These are phyloP conservation scores for Pangasius mekongensis DNA, from an alignment of 2,797 vertebrate genomes.

Conservation along the genomic window DNA sequence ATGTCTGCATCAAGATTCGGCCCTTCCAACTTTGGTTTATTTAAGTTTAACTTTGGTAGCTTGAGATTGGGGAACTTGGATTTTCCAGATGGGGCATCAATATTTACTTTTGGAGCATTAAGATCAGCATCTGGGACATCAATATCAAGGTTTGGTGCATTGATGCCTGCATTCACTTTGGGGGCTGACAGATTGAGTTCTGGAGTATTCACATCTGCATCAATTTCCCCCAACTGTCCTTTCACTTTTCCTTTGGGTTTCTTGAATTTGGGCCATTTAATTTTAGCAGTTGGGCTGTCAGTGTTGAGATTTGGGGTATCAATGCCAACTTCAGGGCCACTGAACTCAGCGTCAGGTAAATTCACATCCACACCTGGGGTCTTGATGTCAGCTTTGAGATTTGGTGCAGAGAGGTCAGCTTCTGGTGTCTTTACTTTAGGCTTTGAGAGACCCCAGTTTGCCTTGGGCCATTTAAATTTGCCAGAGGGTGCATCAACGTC, in stretches of 20 bases:
- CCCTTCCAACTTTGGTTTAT: constrained; percentile 65
- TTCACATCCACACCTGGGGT: constrained; percentile 48
- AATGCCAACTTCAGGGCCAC: constrained; percentile 53
- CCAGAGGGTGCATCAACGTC: constrained; percentile 55
- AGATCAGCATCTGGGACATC: constrained; percentile 37
- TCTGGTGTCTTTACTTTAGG: constrained; percentile 39
- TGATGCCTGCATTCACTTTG: constrained; percentile 57
- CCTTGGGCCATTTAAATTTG: constrained; percentile 63
- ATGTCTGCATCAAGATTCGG: constrained; percentile 60
- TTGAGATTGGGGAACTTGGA: constrained; percentile 66
- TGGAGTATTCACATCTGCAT: constrained; percentile 60
- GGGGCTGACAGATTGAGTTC: constrained; percentile 62
- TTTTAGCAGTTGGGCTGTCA: constrained; percentile 54
- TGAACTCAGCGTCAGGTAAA: constrained; percentile 56
- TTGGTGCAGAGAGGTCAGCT: constrained; percentile 41
- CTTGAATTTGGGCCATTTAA: constrained; percentile 66
- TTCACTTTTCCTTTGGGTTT: constrained; percentile 62
- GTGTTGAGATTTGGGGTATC: constrained; percentile 52
- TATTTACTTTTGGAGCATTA: constrained; percentile 59
- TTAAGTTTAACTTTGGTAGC: constrained; percentile 43
- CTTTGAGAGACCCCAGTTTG: constrained; percentile 20
- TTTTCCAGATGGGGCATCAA: constrained; percentile 63
- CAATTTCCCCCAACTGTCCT: constrained; percentile 58
- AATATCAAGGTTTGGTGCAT: constrained; percentile 56
- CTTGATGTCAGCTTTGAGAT: constrained; percentile 39